phyloP scores from a whole-genome alignment of 1,140 invertebrate genomes.

The Lepidurus arcticus region DNA sequence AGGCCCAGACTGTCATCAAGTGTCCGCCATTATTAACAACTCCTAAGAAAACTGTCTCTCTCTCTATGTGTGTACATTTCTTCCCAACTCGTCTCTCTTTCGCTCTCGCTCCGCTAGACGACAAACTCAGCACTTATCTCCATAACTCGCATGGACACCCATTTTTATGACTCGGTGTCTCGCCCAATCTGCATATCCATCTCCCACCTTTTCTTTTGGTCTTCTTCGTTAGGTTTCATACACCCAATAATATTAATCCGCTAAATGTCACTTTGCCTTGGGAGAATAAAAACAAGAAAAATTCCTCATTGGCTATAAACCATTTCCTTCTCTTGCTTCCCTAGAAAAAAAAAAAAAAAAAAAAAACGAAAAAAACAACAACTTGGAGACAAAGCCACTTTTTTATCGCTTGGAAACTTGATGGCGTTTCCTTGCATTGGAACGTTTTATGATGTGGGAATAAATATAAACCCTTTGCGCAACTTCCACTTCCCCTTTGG shows the following conservation, averaged over 20 bases:
- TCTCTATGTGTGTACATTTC: background rate
- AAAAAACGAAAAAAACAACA: background rate
- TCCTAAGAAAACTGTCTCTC: background rate
- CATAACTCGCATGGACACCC: constrained; percentile 14
- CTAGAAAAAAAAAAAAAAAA: background rate
- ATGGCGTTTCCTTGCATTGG: constrained; percentile 13
- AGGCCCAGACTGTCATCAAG: constrained; percentile 11
- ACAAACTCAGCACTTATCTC: constrained; percentile 19
- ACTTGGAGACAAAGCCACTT: background rate
- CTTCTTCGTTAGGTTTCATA: background rate
- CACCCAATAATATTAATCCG: background rate
- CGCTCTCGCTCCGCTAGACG: background rate
- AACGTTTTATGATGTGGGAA: constrained; percentile 19
- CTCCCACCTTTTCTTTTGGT: background rate
- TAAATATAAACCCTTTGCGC: constrained; percentile 9
- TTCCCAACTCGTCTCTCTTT: background rate
- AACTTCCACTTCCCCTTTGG: background rate
- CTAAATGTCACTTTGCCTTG: background rate
- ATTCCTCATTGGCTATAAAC: background rate
- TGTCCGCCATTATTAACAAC: constrained; percentile 21
- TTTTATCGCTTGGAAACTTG: background rate
- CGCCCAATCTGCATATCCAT: constrained; percentile 2
- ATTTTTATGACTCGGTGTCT: constrained; percentile 19
- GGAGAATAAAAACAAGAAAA: background rate
- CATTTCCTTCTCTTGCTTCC: background rate